phyloP scores from a whole-genome alignment of 2,113 vertebrate genomes.

The Serinus canaria region DNA sequence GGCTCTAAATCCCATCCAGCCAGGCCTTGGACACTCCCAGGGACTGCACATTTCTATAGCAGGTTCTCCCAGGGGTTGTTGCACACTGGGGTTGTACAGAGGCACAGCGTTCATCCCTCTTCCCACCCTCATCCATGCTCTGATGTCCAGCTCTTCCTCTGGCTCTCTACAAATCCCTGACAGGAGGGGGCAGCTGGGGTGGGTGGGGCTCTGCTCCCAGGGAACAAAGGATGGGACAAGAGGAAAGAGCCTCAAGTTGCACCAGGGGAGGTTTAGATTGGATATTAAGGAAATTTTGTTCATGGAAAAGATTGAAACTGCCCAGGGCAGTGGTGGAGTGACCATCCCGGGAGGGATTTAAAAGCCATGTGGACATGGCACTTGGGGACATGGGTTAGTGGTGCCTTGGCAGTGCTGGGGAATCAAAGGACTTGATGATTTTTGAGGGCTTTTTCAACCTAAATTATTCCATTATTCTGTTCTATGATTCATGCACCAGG shows the following conservation, averaged over 20 bases:
- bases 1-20: neutral
- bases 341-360: neutral
- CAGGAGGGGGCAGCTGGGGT: fast-evolving
- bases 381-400: neutral
- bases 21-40: neutral
- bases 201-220: neutral
- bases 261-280: neutral
- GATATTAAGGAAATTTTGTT: neutral
- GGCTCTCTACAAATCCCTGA: neutral
- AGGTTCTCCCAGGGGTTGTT: neutral
- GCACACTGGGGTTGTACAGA: neutral
- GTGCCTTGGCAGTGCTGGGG: neutral
- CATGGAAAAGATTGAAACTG: neutral
- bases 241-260: neutral
- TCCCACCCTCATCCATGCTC: neutral
- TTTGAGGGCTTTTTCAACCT: neutral
- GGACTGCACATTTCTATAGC: neutral
- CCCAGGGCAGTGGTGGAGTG: neutral
- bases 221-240: neutral
- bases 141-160: neutral
- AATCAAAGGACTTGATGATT: neutral
- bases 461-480: neutral
- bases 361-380: neutral
- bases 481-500: neutral
- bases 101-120: fast-evolving